Evolutionary conservation across 2,797 vertebrate genomes (phyloP).

Genomic region (Stomatorhinus walkeri): DNA sequence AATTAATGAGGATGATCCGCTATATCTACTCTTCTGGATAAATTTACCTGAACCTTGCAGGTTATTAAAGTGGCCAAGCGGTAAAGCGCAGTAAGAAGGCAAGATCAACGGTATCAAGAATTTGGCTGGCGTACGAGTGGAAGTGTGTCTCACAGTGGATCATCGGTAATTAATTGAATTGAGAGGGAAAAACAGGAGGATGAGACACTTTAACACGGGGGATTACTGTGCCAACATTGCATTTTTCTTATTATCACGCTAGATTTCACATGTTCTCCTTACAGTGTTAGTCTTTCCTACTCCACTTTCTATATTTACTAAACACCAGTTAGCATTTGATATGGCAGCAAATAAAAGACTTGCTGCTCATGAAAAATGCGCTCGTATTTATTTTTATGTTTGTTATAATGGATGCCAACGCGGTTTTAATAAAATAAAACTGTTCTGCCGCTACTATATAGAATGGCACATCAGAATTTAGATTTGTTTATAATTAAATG

Average conservation of each 20-base stretch:
- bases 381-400: neutral
- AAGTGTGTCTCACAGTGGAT: neutral
- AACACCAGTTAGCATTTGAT: neutral
- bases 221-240: neutral
- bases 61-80: neutral
- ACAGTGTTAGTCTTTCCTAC: neutral
- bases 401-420: neutral
- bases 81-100: neutral
- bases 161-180: slow-evolving; percentile 8
- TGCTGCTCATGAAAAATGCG: neutral
- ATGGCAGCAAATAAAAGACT: neutral
- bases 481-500: neutral
- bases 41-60: neutral
- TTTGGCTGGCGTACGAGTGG: neutral
- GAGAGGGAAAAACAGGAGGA: neutral
- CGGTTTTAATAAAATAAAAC: neutral
- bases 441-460: neutral
- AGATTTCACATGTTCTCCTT: neutral
- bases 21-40: neutral
- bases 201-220: neutral
- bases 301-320: neutral
- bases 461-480: neutral
- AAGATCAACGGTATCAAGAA: neutral
- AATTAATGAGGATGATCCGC: neutral
- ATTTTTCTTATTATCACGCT: neutral